A percentile compares a stretch with the other conserved stretches of the same genome.
Evolutionary conservation across 2,797 vertebrate species (phyloP).

Genomic region (Sarcoramphus papa): DNA sequence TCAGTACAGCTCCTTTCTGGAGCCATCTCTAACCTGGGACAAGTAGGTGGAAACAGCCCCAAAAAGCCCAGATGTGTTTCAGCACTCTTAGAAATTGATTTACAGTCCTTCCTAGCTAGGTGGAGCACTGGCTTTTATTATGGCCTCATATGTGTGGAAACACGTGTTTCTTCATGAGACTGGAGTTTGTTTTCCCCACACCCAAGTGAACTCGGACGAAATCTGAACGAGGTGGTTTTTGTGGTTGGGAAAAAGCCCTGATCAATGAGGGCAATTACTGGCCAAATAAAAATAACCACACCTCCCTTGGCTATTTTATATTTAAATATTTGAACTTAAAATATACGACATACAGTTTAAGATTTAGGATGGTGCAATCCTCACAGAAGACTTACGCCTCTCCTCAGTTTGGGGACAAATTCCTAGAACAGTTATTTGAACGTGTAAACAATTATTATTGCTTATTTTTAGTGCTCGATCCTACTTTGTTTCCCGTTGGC

Average conservation of each 20-base stretch:
- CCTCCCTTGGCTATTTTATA: not conserved
- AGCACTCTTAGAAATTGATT: not conserved
- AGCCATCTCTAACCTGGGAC: not conserved
- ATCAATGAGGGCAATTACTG: not conserved
- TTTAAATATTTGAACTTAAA: not conserved
- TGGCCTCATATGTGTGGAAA: accelerated
- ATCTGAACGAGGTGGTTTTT: not conserved
- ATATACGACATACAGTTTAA: accelerated
- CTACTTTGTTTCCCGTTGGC: accelerated
- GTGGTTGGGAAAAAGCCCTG: not conserved
- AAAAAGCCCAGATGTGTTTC: not conserved
- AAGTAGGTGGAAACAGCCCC: not conserved
- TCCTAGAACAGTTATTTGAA: not conserved
- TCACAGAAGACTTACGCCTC: not conserved
- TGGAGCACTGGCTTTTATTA: not conserved
- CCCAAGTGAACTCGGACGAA: not conserved
- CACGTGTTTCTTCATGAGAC: not conserved
- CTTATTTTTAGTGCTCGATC: not conserved
- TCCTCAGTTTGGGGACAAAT: not conserved
- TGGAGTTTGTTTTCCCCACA: not conserved
- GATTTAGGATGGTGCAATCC: accelerated
- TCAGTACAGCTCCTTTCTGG: not conserved
- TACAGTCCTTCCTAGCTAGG: not conserved
- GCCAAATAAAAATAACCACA: not conserved
- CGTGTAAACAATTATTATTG: accelerated